Evolutionary conservation across 2,888 invertebrate species (phyloP).

Genomic region (Luffia ferchaultella): DNA sequence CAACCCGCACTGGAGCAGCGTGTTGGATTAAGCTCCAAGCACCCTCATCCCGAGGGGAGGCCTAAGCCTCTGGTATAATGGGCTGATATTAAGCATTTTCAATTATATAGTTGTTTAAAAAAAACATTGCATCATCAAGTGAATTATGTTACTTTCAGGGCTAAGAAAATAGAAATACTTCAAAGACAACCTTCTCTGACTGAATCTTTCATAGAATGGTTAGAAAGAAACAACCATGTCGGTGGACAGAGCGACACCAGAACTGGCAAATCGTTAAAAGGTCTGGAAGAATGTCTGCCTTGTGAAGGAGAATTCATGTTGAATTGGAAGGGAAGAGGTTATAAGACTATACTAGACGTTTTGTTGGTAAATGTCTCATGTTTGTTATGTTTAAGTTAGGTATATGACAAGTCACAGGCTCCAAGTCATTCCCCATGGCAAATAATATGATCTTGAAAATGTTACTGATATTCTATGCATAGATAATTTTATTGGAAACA

Average conservation of each 20-base stretch:
- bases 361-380: conserved; percentile 63
- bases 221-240: conserved; percentile 69
- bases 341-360: conserved; percentile 70
- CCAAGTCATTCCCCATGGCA: too few relatives aligned
- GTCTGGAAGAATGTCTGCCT: conserved; percentile 68
- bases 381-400: background rate
- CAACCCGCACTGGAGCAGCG: too few relatives aligned
- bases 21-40: too few relatives aligned
- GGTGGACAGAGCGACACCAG: conserved; percentile 64
- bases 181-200: conserved; percentile 24
- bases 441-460: too few relatives aligned
- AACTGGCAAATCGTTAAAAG: conserved; percentile 67
- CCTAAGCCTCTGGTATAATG: too few relatives aligned
- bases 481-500: too few relatives aligned
- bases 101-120: too few relatives aligned
- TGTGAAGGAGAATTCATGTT: conserved; percentile 76
- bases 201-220: conserved; percentile 66
- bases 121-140: background rate
- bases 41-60: too few relatives aligned
- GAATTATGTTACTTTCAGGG: background rate
- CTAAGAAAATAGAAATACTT: background rate
- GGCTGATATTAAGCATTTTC: too few relatives aligned
- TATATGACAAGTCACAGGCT: too few relatives aligned
- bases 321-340: conserved; percentile 80
- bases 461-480: too few relatives aligned